Evolutionary conservation across 2,888 invertebrate species (phyloP), one percentile per base, ranked within the genome.

Genomic region (Watsonalla binaria): DNA sequence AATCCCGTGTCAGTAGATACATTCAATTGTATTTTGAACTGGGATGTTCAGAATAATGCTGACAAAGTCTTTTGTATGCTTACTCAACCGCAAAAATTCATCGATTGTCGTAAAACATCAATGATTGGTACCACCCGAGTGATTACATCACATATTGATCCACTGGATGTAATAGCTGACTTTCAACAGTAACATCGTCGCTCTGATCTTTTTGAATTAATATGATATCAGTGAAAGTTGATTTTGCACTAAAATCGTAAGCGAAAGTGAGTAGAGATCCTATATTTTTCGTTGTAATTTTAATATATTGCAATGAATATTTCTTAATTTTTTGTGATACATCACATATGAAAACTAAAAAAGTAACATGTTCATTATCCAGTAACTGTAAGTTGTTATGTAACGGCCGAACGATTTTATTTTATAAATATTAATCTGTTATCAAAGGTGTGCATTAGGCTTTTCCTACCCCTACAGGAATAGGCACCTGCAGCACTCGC

Each of bases 141-240:
- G 24, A 24, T 24, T 24, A 24, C 24, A 24, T 24, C 24, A 24
- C 24, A 24, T 24, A 24, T 24, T 24, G 24, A 2, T 24, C 24
- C 24, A 24, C 2, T 24, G 24, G 24, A 24, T 4, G 24, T 24
- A 24, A 45, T 51, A 51, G 8, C 9, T 53, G 51, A 34, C 51
- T 54, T 45, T 52, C 55, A 60, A 60, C 77, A 65, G 37, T 37
- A 37, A 8, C 37, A 37, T 37, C 37, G 13, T 33, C 47, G 34
- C 34, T n/a, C 78, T 85, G 80, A 75, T 37, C 75, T 80, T 81
- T 74, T 79, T 56, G 59, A 57, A 47, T 46, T 61, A 60, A 70
- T 59, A 60, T 62, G 56, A 61, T 66, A 76, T 74, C 63, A 71
- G 84, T 84, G 84, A 86, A 85, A 86, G 79, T 74, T 66, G 54